phyloP scores from a whole-genome alignment of 2,888 invertebrate genomes.

The Phengaris alcon region DNA sequence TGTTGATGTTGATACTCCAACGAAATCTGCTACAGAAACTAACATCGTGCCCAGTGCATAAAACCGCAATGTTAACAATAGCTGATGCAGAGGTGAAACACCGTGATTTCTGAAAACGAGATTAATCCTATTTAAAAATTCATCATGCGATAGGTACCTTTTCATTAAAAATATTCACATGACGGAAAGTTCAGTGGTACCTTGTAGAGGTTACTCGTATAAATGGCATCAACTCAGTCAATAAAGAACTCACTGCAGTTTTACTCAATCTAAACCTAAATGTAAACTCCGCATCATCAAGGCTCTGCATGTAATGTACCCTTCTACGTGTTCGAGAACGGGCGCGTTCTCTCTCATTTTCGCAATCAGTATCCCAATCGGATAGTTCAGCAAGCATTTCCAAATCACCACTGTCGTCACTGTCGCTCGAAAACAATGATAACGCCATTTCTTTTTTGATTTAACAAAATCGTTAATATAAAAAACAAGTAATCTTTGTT shows the following conservation, averaged over 20 bases:
- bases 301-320: neutral
- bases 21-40: constrained; percentile 41
- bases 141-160: neutral
- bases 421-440: too few relatives aligned
- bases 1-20: constrained; percentile 39
- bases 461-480: too few relatives aligned
- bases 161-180: neutral
- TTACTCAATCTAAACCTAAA: neutral
- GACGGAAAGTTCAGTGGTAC: neutral
- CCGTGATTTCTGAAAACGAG: neutral
- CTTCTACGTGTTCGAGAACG: too few relatives aligned
- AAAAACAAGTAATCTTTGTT: too few relatives aligned
- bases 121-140: neutral
- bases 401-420: too few relatives aligned
- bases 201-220: neutral
- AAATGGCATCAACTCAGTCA: neutral
- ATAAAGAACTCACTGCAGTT: neutral
- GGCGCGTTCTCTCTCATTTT: too few relatives aligned
- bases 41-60: constrained; percentile 43
- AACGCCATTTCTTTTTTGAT: too few relatives aligned
- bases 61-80: constrained; percentile 33
- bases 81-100: neutral
- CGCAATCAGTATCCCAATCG: too few relatives aligned
- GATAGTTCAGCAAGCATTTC: too few relatives aligned
- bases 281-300: neutral